These are phyloP conservation scores for Synanthedon vespiformis DNA, from an alignment of 2,888 invertebrate species.

Conservation along the genomic window DNA sequence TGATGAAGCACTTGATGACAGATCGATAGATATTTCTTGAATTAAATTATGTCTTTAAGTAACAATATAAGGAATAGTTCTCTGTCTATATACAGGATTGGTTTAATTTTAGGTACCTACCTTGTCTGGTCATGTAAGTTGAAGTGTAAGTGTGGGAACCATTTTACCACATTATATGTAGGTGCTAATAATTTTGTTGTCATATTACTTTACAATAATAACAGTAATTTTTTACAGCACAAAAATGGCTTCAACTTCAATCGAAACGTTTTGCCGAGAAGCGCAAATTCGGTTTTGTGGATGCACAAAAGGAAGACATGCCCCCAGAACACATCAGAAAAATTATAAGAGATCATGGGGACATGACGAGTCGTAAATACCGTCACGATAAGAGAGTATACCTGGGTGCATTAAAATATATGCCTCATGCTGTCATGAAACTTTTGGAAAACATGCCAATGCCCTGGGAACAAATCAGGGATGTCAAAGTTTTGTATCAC, in stretches of 20 bases:
- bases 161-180: background rate
- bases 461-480: constrained; percentile 99
- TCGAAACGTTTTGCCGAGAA: constrained; percentile 99
- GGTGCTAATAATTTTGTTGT: background rate
- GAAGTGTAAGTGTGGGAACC: too few relatives aligned
- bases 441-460: constrained; percentile 99
- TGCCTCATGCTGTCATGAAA: constrained; percentile 99
- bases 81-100: too few relatives aligned
- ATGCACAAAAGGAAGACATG: constrained; percentile 99
- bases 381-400: constrained; percentile 99
- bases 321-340: constrained; percentile 99
- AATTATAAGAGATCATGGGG: constrained; percentile 99
- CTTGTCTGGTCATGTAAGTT: too few relatives aligned
- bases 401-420: constrained; percentile 97
- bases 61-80: too few relatives aligned
- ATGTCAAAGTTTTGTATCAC: constrained; percentile 97
- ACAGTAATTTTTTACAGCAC: constrained; percentile 63
- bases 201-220: background rate
- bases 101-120: too few relatives aligned
- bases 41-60: too few relatives aligned
- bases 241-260: constrained; percentile 99
- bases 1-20: too few relatives aligned
- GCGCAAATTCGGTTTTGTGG: constrained; percentile 97
- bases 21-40: too few relatives aligned
- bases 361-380: constrained; percentile 99